phyloP scores from a whole-genome alignment of 2,888 invertebrate genomes.

The Melieria omissa region DNA sequence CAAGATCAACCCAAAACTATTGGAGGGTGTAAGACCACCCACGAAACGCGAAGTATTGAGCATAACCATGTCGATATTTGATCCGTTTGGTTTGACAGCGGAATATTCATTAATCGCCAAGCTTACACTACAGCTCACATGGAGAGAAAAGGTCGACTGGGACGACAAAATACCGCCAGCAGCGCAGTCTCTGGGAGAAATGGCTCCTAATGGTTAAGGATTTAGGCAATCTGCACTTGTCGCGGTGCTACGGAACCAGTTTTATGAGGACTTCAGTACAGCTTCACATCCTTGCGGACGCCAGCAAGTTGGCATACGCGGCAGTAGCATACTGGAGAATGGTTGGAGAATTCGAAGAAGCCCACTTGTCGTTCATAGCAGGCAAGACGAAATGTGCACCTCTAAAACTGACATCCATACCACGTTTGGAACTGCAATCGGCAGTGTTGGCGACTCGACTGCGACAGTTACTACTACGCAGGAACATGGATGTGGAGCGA shows the following conservation, averaged over 20 bases:
- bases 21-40: constrained; percentile 31
- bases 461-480: neutral
- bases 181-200: constrained; percentile 5
- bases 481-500: constrained; percentile 32
- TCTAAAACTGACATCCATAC: constrained; percentile 31
- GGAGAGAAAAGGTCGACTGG: constrained; percentile 30
- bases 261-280: constrained; percentile 16
- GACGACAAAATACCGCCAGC: constrained; percentile 29
- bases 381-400: constrained; percentile 35
- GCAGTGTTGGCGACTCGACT: constrained; percentile 34
- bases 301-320: constrained; percentile 37
- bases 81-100: constrained; percentile 46
- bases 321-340: constrained; percentile 35
- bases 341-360: neutral
- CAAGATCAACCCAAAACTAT: constrained; percentile 15
- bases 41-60: constrained; percentile 46
- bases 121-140: constrained; percentile 23
- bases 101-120: constrained; percentile 43
- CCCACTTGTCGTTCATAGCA: constrained; percentile 7
- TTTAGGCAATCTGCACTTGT: constrained; percentile 15
- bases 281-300: constrained; percentile 36
- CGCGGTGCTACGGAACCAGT: constrained; percentile 25
- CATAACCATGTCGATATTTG: constrained; percentile 50
- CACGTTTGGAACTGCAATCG: constrained; percentile 32
- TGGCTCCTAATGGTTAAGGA: constrained; percentile 29